Evolutionary conservation across 2,797 vertebrate species (phyloP).

Genomic region (Poecilia wingei): DNA sequence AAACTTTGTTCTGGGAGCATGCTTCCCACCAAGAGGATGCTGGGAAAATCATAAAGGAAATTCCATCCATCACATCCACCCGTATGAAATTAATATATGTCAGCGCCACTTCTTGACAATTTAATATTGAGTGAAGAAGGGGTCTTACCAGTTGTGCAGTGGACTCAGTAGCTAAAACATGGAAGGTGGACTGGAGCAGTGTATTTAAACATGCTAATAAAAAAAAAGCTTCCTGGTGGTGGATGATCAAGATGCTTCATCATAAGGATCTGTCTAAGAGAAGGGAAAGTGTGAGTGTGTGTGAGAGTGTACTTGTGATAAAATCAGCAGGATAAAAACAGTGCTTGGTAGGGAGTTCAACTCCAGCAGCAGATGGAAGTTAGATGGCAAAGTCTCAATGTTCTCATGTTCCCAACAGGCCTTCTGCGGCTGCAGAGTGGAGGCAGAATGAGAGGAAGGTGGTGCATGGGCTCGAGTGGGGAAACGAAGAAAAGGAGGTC

Average conservation of each 20-base stretch:
- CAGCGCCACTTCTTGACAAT: slow-evolving; percentile 82
- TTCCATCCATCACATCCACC: slow-evolving; percentile 84
- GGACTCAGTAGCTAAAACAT: slow-evolving; percentile 33
- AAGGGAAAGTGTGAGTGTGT: neutral
- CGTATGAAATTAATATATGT: slow-evolving; percentile 87
- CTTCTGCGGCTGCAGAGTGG: slow-evolving; percentile 47
- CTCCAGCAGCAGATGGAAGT: slow-evolving; percentile 90
- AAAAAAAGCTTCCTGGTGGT: slow-evolving; percentile 20
- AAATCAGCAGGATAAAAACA: slow-evolving; percentile 72
- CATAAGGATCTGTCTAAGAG: slow-evolving; percentile 25
- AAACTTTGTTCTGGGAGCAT: slow-evolving; percentile 79
- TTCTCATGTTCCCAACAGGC: slow-evolving; percentile 86
- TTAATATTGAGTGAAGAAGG: slow-evolving; percentile 77
- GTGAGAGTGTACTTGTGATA: slow-evolving; percentile 29
- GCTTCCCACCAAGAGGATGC: slow-evolving; percentile 71
- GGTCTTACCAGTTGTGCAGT: slow-evolving; percentile 44
- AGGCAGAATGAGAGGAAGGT: slow-evolving; percentile 30
- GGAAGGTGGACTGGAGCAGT: neutral
- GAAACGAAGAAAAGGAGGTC: neutral
- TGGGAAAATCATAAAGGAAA: slow-evolving; percentile 80
- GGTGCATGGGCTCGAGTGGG: slow-evolving; percentile 6
- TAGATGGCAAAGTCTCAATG: slow-evolving; percentile 88
- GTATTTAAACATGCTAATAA: slow-evolving; percentile 16
- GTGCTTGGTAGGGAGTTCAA: slow-evolving; percentile 82
- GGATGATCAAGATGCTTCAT: slow-evolving; percentile 28